A percentile compares a stretch with the other conserved stretches of the same genome.
These are phyloP conservation scores for Abscondita cerata DNA, from an alignment of 2,888 invertebrate species.

Conservation along the genomic window DNA sequence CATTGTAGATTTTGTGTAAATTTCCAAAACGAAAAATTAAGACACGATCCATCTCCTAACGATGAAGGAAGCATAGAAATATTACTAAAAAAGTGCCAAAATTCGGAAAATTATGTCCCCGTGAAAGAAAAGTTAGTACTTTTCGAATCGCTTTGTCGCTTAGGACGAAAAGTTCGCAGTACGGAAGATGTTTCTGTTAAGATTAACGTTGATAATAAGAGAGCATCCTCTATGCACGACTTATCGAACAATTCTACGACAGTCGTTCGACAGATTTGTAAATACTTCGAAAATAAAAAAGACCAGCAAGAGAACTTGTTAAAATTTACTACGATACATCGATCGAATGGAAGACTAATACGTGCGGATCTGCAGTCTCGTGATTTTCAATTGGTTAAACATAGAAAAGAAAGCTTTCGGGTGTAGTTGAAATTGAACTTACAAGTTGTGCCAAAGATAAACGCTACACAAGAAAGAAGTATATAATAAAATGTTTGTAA, in stretches of 20 bases:
- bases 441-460: too few relatives aligned
- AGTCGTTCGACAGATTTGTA: conserved; percentile 71
- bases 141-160: conserved; percentile 72
- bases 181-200: conserved; percentile 67
- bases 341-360: conserved; percentile 38
- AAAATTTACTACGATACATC: conserved; percentile 24
- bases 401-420: background rate
- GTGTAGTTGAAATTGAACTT: background rate
- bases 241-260: conserved; percentile 60
- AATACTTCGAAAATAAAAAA: conserved; percentile 69
- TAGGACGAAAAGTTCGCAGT: conserved; percentile 68
- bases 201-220: conserved; percentile 59
- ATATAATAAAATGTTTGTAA: too few relatives aligned
- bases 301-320: conserved; percentile 36
- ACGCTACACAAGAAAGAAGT: too few relatives aligned
- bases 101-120: conserved; percentile 70
- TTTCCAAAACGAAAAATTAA: conserved; percentile 9
- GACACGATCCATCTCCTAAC: background rate
- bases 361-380: conserved; percentile 44
- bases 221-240: conserved; percentile 73
- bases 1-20: too few relatives aligned
- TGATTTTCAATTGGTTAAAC: conserved; percentile 10
- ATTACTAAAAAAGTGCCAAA: conserved; percentile 63
- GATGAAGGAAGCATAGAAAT: conserved; percentile 53
- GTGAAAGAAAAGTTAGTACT: conserved; percentile 74